phyloP scores from a whole-genome alignment of 2,888 invertebrate genomes.

The Macrophya alboannulata region DNA sequence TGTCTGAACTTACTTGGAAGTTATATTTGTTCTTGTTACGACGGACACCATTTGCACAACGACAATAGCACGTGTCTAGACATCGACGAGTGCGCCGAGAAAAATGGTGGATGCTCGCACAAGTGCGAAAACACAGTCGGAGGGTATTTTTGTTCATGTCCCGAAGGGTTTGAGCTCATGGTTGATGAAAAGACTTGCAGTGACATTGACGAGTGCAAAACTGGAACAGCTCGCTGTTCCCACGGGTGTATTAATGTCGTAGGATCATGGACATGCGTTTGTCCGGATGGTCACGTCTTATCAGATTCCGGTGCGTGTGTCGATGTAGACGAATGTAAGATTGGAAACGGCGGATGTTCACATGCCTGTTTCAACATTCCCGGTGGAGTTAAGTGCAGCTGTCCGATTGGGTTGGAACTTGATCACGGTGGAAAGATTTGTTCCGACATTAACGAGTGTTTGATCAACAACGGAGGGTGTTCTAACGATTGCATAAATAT shows the following conservation, averaged over 20 bases:
- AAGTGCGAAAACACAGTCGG: constrained; percentile 81
- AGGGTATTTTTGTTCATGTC: constrained; percentile 82
- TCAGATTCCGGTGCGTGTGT: constrained; percentile 78
- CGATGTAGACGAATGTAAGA: constrained; percentile 82
- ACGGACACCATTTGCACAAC: constrained; percentile 73
- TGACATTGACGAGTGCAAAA: constrained; percentile 79
- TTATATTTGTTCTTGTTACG: constrained; percentile 76
- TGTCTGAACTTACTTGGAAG: constrained; percentile 74
- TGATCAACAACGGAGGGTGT: constrained; percentile 78
- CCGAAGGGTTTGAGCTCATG: constrained; percentile 79
- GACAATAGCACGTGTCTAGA: constrained; percentile 76
- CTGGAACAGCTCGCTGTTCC: constrained; percentile 78
- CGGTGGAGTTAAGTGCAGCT: constrained; percentile 81
- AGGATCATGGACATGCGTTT: constrained; percentile 75
- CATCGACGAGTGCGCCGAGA: constrained; percentile 74
- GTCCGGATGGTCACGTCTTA: constrained; percentile 75
- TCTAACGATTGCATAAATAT: constrained; percentile 80
- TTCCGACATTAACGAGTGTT: constrained; percentile 78
- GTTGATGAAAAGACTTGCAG: constrained; percentile 76
- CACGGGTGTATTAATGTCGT: constrained; percentile 80
- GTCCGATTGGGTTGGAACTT: constrained; percentile 79
- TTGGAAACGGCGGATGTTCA: constrained; percentile 84
- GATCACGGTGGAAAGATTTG: constrained; percentile 73
- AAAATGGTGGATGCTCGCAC: constrained; percentile 81
- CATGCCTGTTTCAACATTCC: constrained; percentile 84